Evolutionary conservation across 2,113 vertebrate species (phyloP).

Genomic region (Amazona vittata): DNA sequence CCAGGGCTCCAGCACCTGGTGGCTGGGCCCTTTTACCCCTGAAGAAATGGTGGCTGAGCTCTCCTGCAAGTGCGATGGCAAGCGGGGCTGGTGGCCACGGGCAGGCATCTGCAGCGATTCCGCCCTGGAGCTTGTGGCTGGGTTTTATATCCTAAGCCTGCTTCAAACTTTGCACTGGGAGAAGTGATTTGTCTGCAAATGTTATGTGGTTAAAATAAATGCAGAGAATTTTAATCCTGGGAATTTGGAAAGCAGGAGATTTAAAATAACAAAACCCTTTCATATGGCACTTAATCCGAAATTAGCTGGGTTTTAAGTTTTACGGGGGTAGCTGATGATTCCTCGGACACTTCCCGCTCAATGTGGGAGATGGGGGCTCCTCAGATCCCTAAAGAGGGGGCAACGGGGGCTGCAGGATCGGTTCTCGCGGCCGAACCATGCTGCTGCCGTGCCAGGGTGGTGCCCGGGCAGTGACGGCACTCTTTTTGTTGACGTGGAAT

Average conservation of each 20-base stretch:
- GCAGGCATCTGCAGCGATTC: background rate
- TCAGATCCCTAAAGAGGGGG: background rate
- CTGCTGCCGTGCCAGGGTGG: background rate
- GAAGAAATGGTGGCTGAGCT: background rate
- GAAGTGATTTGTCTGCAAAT: constrained; percentile 70
- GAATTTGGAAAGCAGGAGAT: constrained; percentile 70
- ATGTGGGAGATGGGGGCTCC: background rate
- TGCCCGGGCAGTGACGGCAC: background rate
- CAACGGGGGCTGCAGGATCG: background rate
- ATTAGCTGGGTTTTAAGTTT: constrained; percentile 61
- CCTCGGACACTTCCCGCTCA: background rate
- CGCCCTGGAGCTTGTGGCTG: constrained; percentile 21
- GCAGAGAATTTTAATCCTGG: constrained; percentile 70
- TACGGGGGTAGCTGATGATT: constrained; percentile 31
- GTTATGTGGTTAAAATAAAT: constrained; percentile 70
- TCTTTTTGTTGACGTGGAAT: constrained; percentile 59
- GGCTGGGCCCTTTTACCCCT: background rate
- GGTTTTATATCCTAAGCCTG: constrained; percentile 42
- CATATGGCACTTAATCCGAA: constrained; percentile 64
- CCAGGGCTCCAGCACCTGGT: background rate
- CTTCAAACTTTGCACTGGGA: constrained; percentile 55
- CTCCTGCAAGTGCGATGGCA: accelerated
- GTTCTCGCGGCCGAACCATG: accelerated
- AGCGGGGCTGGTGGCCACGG: background rate
- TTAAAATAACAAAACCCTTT: constrained; percentile 73